These are phyloP conservation scores for Diplodus sargus DNA, from an alignment of 2,797 vertebrate genomes.

Conservation along the genomic window DNA sequence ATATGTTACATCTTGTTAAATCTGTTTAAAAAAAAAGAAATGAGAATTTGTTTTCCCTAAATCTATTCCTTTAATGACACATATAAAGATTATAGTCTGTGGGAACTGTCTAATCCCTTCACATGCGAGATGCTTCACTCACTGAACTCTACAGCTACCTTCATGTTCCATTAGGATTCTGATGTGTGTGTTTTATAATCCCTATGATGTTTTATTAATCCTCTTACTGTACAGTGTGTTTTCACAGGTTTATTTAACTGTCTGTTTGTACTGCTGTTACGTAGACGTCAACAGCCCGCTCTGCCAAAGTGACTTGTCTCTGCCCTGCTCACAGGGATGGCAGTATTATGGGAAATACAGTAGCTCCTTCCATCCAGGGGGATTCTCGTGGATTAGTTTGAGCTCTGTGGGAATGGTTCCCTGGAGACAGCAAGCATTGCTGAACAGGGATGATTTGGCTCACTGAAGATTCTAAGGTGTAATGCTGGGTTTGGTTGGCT, in stretches of 20 bases:
- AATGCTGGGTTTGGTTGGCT: conserved; percentile 6
- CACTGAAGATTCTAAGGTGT: conserved; percentile 21
- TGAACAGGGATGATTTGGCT: conserved; percentile 20
- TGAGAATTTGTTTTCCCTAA: neutral
- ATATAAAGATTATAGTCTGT: neutral
- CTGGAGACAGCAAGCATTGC: conserved; percentile 11
- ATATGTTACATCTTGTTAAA: neutral
- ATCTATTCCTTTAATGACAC: neutral
- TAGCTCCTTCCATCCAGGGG: conserved; percentile 2
- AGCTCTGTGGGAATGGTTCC: conserved; percentile 24
- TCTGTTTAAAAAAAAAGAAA: neutral
- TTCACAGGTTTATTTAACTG: neutral
- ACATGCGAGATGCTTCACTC: neutral
- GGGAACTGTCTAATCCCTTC: neutral
- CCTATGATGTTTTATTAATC: conserved; percentile 20
- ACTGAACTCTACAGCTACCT: conserved; percentile 2
- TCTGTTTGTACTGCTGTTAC: conserved; percentile 2
- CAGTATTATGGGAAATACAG: conserved; percentile 5
- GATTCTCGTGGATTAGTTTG: conserved; percentile 28
- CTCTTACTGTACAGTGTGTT: neutral
- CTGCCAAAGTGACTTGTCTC: conserved; percentile 13
- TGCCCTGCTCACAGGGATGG: neutral
- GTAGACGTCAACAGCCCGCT: neutral
- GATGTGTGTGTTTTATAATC: neutral
- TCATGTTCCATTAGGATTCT: conserved; percentile 20